These are phyloP conservation scores for Otolemur garnettii DNA, from an alignment of 2,113 vertebrate genomes.

Conservation along the genomic window DNA sequence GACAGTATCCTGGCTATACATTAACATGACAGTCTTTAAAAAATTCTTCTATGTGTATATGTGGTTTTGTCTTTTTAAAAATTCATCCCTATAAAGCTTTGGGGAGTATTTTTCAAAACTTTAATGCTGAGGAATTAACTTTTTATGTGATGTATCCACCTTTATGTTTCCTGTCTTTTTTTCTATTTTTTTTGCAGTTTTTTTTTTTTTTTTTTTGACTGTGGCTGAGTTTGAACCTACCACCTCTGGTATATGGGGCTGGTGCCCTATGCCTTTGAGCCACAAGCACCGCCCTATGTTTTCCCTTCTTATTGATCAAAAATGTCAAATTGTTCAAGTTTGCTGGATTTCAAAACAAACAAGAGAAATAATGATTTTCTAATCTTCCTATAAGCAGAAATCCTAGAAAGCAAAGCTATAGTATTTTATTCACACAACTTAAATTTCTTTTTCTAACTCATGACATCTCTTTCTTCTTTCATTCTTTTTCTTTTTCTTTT, in stretches of 20 bases:
- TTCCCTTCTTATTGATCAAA: constrained; percentile 14
- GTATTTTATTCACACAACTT: background rate
- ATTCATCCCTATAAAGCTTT: background rate
- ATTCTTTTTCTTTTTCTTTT: background rate
- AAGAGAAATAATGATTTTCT: background rate
- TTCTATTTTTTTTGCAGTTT: too few relatives aligned
- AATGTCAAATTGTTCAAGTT: background rate
- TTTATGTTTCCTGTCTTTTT: background rate
- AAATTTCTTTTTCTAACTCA: constrained; percentile 22
- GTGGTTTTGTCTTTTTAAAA: background rate
- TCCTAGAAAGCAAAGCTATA: background rate
- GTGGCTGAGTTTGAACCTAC: too few relatives aligned
- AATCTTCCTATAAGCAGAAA: background rate
- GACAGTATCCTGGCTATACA: background rate
- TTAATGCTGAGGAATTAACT: background rate
- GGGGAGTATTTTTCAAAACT: constrained; percentile 4
- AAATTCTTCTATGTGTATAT: background rate
- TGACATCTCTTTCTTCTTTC: constrained; percentile 15
- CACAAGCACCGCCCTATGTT: background rate
- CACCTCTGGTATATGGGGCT: too few relatives aligned
- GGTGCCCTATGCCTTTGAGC: too few relatives aligned
- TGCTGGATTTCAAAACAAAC: constrained; percentile 51
- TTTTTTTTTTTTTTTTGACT: too few relatives aligned
- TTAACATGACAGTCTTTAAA: background rate
- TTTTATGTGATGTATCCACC: background rate